A percentile compares a stretch with the other conserved stretches of the same genome.
Conservation (phyloP, 2,888 invertebrate genomes). For the Portevinia maculata region DNA sequence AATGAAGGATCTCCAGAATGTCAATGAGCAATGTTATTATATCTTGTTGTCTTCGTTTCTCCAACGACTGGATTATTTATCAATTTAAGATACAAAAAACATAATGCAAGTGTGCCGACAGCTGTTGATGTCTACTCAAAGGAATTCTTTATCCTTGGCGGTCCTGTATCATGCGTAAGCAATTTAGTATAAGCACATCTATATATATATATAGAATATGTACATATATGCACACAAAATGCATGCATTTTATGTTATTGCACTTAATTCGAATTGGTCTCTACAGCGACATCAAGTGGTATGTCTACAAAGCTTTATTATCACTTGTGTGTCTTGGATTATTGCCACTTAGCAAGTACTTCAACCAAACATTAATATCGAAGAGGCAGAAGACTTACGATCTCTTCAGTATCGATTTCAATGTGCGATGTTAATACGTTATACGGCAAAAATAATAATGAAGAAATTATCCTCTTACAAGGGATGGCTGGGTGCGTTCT, state of each 20-base stretch:
- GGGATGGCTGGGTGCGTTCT: no score
- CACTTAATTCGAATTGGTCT: neutral
- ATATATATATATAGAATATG: conserved; percentile 16
- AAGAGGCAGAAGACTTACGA: conserved; percentile 30
- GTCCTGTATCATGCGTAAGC: no score
- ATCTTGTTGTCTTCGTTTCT: conserved; percentile 4
- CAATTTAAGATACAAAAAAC: conserved; percentile 1
- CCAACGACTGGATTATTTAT: conserved; percentile 29
- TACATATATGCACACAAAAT: conserved; percentile 3
- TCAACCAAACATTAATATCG: conserved; percentile 40
- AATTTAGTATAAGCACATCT: no score
- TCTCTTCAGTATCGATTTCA: conserved; percentile 9
- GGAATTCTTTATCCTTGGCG: conserved; percentile 42
- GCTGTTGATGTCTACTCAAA: conserved; percentile 53
- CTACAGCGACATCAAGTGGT: conserved; percentile 52
- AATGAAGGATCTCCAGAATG: conserved; percentile 36
- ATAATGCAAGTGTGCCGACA: conserved; percentile 46
- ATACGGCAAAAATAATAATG: neutral
- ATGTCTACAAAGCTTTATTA: conserved; percentile 37
- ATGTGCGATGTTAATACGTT: neutral
- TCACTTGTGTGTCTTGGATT: conserved; percentile 39
- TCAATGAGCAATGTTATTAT: conserved; percentile 12
- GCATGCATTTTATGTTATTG: neutral
- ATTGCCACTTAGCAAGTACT: conserved; percentile 43
- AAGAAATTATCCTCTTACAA: neutral